Base-by-base conservation (phyloP, 2,113 vertebrate genomes). In the Eulemur rufifrons region DNA sequence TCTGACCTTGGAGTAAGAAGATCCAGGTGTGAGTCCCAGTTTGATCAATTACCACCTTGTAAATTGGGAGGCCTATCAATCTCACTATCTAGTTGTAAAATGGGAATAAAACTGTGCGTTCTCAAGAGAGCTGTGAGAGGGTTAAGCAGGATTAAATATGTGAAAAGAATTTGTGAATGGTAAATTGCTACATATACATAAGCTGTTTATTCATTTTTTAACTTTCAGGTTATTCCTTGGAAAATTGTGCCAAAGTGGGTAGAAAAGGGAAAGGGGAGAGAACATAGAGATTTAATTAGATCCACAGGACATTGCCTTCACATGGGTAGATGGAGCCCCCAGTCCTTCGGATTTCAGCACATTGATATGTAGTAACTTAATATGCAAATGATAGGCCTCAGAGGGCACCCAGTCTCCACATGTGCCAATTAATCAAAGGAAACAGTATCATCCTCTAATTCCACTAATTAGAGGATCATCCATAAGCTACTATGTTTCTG, bases 381-480 rank as follows among this genome's bases (percentile, higher is more conserved):
- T 93, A 95, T 97, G 97, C 86, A 97, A 97, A 97, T 93, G 52
- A 92, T 92, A 89, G 91, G 82, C 84, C 98, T 97, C 97, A 84
- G 71, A 96, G 86, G 96, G 80, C 78, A 97, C 42, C 68, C 78
- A 85, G 86, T 88, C 89, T 96, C 97, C 71, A 93, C 93, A 93
- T 97, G 89, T 96, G 93, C 97, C 97, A 97, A 97, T 97, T 98
- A 98, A 96, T 98, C 97, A 97, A 94, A 96, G 81, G 91, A 98
- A 97, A 97, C 93, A 97, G 91, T 93, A 93, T 95, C 96, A 93
- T 95, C 80, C 86, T 97, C 95, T 98, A 97, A 97, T 97, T 97
- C 96, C 54, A 95, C 93, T 98, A 98, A 97, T 98, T 97, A 97
- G 89, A 96, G 98, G 95, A 97, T 97, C 97, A 97, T 82, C 93